Percentiles rank a stretch among this genome's conserved stretches.
phyloP scores from a whole-genome alignment of 2,113 vertebrate genomes.

The Micronycteris hirsuta region DNA sequence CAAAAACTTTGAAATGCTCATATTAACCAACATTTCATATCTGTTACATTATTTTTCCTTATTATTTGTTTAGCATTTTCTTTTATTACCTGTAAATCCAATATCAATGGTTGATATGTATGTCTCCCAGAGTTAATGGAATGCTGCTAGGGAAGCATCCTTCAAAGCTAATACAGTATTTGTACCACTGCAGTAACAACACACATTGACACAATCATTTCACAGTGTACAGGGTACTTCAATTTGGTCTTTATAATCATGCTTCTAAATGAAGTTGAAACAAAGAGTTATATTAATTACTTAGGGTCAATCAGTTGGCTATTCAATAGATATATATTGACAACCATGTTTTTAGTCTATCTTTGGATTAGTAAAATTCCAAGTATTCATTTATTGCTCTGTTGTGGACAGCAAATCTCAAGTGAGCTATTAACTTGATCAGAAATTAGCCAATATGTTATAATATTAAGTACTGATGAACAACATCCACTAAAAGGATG shows the following conservation, averaged over 20 bases:
- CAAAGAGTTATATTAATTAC: neutral
- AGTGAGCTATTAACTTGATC: neutral
- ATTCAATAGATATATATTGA: neutral
- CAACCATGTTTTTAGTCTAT: neutral
- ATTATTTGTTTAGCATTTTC: neutral
- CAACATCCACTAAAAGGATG: neutral
- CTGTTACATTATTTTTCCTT: neutral
- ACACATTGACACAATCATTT: neutral
- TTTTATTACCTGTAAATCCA: neutral
- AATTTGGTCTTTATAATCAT: neutral
- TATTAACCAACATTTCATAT: neutral
- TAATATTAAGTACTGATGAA: neutral
- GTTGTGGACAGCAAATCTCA: neutral
- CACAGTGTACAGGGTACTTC: neutral
- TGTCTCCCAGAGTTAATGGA: neutral
- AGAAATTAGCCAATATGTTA: neutral
- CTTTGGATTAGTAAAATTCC: neutral
- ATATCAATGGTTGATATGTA: neutral
- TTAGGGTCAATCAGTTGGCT: neutral
- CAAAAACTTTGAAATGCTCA: neutral
- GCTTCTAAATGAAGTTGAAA: neutral
- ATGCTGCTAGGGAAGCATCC: neutral
- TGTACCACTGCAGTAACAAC: neutral
- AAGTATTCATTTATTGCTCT: neutral
- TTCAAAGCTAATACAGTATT: neutral